Conservation (phyloP, 2,888 invertebrate genomes). For the Tipula unca region DNA sequence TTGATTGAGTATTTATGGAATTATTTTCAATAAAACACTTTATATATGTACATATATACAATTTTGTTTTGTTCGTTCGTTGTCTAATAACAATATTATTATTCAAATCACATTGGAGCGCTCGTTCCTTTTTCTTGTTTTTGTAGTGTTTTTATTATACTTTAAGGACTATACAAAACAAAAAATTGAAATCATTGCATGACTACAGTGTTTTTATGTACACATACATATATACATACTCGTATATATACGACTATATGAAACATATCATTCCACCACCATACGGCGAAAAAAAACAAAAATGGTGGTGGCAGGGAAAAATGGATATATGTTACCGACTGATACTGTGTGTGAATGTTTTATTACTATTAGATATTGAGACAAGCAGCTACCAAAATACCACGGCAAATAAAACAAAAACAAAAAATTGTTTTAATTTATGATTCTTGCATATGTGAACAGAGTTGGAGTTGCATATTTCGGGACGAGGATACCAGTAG, state of each 20-base stretch:
- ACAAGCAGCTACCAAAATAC: background rate
- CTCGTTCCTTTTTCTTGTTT: background rate
- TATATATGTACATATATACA: background rate
- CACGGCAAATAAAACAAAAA: background rate
- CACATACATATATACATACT: too few species aligned
- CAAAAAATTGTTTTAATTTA: background rate
- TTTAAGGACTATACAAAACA: background rate
- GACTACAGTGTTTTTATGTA: background rate
- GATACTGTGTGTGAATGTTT: conserved; percentile 4
- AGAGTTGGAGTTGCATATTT: background rate
- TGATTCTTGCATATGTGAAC: background rate
- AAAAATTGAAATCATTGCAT: background rate
- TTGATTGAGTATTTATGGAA: background rate
- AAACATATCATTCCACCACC: background rate
- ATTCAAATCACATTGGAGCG: background rate
- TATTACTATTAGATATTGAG: background rate
- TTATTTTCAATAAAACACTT: background rate
- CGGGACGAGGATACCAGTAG: too few species aligned
- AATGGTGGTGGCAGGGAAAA: background rate
- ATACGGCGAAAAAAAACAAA: background rate
- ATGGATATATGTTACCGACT: conserved; percentile 8
- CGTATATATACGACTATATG: background rate
- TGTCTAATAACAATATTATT: background rate
- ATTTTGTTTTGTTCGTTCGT: background rate
- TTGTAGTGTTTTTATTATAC: background rate